Base-by-base conservation (phyloP, 2,113 vertebrate genomes). In the Athene cunicularia region DNA sequence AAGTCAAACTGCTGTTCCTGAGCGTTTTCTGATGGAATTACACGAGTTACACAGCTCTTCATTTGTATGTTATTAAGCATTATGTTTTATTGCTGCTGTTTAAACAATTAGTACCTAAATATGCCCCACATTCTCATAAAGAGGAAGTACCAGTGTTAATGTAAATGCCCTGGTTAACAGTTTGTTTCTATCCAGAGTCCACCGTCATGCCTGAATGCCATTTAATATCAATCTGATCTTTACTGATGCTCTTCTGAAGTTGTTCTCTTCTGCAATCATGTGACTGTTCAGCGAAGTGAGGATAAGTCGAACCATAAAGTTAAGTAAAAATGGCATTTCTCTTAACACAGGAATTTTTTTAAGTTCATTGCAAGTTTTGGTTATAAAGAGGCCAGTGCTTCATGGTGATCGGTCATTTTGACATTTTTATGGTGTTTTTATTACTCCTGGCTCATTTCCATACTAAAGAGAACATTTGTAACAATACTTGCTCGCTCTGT, bases 381-480 rank as follows among this genome's bases (percentile, higher is more conserved):
- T 93, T 94, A 90, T 93, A 88, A 92, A 88, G 95, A 93, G 84
- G 80, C 80, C 67, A 84, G 33, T 2, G 23, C 72, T 97, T 95
- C 49, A 1, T 0, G 47, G 92, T 47, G 67, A 98, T 97, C 92
- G 56, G 88, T 97, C 97, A 98, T 96, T 95, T 68, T 97, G 97
- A 97, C 96, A 1, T 94, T 96, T 97, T 97, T 97, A 97, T 96
- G 96, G 91, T 86, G 92, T 73, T 97, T 98, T 97, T 96, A 98
- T 97, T 98, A 93, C 88, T 93, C 55, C 96, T 97, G 95, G 96
- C 96, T 97, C 93, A 94, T 95, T 95, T 98, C 97, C 97, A 96
- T 96, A 87, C 95, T 93, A 93, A 97, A 94, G 91, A 85, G 94
- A 95, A 95, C 94, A 79, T 95, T 95, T 94, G 85, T 96, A 98